These are phyloP conservation scores for Eubucco bourcierii DNA, from an alignment of 2,113 vertebrate species.

Conservation along the genomic window DNA sequence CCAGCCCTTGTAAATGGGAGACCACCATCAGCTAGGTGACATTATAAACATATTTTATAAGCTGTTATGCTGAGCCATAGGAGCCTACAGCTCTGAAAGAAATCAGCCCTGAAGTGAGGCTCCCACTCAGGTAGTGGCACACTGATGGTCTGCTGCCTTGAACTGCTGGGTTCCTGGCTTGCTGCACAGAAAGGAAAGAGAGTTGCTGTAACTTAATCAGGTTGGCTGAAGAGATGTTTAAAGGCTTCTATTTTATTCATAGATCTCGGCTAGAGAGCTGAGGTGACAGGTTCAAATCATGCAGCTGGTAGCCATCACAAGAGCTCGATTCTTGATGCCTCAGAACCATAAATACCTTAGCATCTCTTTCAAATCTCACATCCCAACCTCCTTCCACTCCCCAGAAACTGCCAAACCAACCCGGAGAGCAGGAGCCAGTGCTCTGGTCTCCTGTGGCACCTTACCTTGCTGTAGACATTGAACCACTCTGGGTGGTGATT, in stretches of 20 bases:
- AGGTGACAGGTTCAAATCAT: background rate
- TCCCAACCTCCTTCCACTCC: background rate
- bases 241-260: background rate
- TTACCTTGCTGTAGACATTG: conserved; percentile 98
- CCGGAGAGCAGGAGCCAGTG: background rate
- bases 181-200: background rate
- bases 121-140: background rate
- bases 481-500: conserved; percentile 99
- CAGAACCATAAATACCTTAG: background rate
- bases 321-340: background rate
- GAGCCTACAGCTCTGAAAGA: background rate
- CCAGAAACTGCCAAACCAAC: background rate
- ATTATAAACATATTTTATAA: conserved; percentile 29
- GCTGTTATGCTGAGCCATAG: background rate
- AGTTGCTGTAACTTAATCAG: background rate
- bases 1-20: background rate
- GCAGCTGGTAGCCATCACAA: background rate
- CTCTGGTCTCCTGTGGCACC: background rate
- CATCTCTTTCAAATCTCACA: background rate
- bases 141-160: background rate
- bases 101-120: background rate
- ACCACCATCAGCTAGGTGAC: conserved; percentile 8
- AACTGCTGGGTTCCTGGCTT: background rate
- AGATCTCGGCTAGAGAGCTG: background rate
- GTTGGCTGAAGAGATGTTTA: background rate